Percentiles rank a stretch among this genome's conserved stretches.
Conservation (phyloP, 1,140 invertebrate genomes). For the Nasonia longicornis region DNA sequence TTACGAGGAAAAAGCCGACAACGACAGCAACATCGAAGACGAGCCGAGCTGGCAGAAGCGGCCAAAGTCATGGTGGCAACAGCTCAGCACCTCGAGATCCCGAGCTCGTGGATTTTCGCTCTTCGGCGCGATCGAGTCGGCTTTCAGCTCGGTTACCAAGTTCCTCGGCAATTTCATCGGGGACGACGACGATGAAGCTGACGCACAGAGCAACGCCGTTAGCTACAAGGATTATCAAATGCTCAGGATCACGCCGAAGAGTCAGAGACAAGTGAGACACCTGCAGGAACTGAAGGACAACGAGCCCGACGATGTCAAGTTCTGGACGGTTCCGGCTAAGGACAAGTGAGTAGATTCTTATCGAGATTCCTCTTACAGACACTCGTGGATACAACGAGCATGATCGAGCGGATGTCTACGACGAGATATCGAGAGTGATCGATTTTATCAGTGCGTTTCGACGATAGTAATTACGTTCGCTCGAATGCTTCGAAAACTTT, state of each 20-base stretch:
- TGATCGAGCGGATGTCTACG: too few species aligned
- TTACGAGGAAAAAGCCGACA: background rate
- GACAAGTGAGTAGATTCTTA: conserved; percentile 54
- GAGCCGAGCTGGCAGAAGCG: conserved; percentile 19
- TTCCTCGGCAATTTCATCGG: conserved; percentile 60
- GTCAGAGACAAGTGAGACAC: conserved; percentile 56
- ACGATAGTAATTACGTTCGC: too few species aligned
- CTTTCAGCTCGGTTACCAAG: conserved; percentile 55
- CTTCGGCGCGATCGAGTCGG: conserved; percentile 56
- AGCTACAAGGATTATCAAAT: conserved; percentile 65
- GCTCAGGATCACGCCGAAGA: conserved; percentile 58
- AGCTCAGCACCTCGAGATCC: background rate
- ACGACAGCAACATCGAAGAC: conserved; percentile 24
- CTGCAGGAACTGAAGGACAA: conserved; percentile 57
- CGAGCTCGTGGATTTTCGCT: conserved; percentile 58
- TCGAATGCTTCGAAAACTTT: too few species aligned
- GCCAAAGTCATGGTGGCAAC: conserved; percentile 20
- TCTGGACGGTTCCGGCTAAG: conserved; percentile 67
- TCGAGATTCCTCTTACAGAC: background rate
- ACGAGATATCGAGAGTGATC: too few species aligned
- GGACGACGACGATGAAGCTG: conserved; percentile 56
- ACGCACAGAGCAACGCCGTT: conserved; percentile 52
- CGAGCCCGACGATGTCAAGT: conserved; percentile 68
- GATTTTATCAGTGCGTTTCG: too few species aligned
- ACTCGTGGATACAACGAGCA: too few species aligned